Percentiles rank a stretch among this genome's conserved stretches.
phyloP scores from a whole-genome alignment of 2,113 vertebrate species.

The Bothrops jararaca region DNA sequence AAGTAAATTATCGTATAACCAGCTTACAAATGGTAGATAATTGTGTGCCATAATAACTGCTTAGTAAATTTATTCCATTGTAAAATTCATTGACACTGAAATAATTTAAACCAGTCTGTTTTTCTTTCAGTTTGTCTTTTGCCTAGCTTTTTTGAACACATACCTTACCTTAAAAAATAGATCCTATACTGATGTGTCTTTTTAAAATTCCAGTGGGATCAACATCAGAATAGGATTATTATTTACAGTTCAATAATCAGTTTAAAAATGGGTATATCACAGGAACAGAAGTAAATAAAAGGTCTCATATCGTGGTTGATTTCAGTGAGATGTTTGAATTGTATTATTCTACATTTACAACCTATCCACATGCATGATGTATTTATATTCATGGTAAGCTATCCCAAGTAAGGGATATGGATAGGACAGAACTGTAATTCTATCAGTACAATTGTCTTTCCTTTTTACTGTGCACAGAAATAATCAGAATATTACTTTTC shows the following conservation, averaged over 20 bases:
- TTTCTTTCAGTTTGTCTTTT: background rate
- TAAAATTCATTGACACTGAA: background rate
- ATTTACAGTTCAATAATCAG: background rate
- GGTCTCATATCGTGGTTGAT: background rate
- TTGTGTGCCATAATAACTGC: background rate
- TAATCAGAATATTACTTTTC: background rate
- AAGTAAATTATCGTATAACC: background rate
- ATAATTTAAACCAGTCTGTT: background rate
- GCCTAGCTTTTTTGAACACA: background rate
- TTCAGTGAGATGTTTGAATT: background rate
- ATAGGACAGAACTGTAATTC: background rate
- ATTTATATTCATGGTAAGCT: background rate
- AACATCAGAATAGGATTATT: background rate
- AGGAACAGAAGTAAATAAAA: background rate
- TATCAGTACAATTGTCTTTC: background rate
- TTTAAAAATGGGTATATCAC: background rate
- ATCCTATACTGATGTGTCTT: background rate
- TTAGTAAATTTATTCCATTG: background rate
- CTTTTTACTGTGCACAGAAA: background rate
- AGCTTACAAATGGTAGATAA: background rate
- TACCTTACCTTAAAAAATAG: background rate
- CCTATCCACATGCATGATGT: background rate
- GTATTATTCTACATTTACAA: background rate
- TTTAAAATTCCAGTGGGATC: background rate
- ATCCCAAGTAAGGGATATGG: background rate